A percentile compares a stretch with the other conserved stretches of the same genome.
These are phyloP conservation scores for Battus philenor DNA, from an alignment of 1,140 invertebrate genomes.

Conservation along the genomic window DNA sequence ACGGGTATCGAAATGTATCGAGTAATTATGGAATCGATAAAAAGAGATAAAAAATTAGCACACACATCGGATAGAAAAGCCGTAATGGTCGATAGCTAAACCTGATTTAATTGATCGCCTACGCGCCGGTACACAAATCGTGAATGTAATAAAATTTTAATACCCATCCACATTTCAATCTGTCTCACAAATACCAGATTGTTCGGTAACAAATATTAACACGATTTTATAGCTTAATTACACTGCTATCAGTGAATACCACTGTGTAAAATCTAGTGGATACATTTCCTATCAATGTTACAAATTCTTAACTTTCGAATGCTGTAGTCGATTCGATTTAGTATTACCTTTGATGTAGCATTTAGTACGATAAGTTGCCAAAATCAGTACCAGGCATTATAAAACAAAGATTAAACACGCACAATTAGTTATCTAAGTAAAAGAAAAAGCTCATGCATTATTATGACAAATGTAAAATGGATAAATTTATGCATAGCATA, in stretches of 20 bases:
- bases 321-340: too few relatives aligned
- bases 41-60: conserved; percentile 16
- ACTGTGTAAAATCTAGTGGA: conserved; percentile 1
- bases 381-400: too few relatives aligned
- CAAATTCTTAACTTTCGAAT: too few relatives aligned
- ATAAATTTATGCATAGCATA: too few relatives aligned
- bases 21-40: conserved; percentile 17
- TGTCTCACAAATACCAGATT: conserved; percentile 24
- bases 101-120: conserved; percentile 17
- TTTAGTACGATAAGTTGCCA: too few relatives aligned
- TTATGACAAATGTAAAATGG: too few relatives aligned
- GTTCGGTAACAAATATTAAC: conserved; percentile 16
- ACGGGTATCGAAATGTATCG: conserved; percentile 10
- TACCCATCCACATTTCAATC: conserved; percentile 26
- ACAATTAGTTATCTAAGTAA: too few relatives aligned
- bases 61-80: conserved; percentile 15
- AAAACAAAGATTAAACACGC: too few relatives aligned
- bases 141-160: conserved; percentile 27
- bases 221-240: conserved; percentile 20
- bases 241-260: conserved; percentile 6
- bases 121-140: conserved; percentile 17
- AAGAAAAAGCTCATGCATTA: too few relatives aligned
- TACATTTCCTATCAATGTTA: too few relatives aligned
- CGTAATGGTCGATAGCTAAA: conserved; percentile 14
- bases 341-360: too few relatives aligned